A percentile compares a stretch with the other conserved stretches of the same genome.
Conservation (phyloP, 1,140 invertebrate genomes). For the Ceratosolen fusciceps region DNA sequence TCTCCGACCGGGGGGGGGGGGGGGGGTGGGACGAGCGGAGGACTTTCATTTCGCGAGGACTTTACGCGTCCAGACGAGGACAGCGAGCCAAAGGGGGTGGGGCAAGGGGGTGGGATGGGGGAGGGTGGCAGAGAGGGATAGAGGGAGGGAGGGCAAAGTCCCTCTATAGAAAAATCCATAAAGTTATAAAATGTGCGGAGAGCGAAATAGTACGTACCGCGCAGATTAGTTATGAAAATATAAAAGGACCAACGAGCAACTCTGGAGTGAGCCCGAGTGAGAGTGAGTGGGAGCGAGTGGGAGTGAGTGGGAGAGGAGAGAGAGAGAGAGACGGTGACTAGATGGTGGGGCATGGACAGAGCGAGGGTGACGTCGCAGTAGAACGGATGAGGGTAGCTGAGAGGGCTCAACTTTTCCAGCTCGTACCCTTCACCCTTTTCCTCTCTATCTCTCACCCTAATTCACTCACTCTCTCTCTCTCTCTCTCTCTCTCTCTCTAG, state of each 20-base stretch:
- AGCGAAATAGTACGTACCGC: conserved; percentile 68
- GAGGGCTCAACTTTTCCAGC: conserved; percentile 65
- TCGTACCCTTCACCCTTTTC: conserved; percentile 60
- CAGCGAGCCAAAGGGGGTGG: conserved; percentile 54
- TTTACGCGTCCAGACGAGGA: conserved; percentile 54
- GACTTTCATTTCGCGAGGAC: conserved; percentile 57
- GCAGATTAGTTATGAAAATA: conserved; percentile 71
- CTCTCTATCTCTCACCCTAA: conserved; percentile 28
- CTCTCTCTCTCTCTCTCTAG: conserved; percentile 32
- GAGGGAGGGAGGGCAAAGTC: conserved; percentile 39
- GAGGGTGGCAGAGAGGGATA: conserved; percentile 39
- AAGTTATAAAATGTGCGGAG: conserved; percentile 70
- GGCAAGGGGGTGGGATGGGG: conserved; percentile 40
- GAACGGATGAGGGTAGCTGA: conserved; percentile 60
- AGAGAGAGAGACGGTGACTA: conserved; percentile 34
- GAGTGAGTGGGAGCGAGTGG: conserved; percentile 43
- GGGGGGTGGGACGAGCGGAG: conserved; percentile 48
- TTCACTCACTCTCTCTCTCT: conserved; percentile 18
- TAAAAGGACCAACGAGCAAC: conserved; percentile 60
- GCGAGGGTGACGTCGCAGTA: conserved; percentile 55
- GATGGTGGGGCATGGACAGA: conserved; percentile 49
- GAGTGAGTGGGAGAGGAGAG: conserved; percentile 48
- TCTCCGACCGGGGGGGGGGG: conserved; percentile 48
- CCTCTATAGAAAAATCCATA: conserved; percentile 68
- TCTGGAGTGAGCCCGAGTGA: conserved; percentile 43